Evolutionary conservation across 2,888 invertebrate genomes (phyloP), one percentile per base, ranked within the genome.

Genomic region (Vannuccia rotundouncinata): DNA sequence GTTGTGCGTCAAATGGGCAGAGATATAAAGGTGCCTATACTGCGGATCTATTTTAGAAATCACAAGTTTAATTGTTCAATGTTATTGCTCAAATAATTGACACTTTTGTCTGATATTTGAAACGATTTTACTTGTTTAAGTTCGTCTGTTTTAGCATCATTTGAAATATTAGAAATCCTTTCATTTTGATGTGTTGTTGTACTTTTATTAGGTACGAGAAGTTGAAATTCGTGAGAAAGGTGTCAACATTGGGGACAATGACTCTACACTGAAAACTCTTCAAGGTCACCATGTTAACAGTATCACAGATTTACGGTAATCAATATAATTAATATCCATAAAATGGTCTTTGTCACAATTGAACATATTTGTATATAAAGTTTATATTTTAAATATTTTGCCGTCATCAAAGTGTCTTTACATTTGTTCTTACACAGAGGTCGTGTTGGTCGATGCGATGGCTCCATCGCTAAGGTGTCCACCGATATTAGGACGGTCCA

Each of bases 381-480:
- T n/a, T n/a, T n/a, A n/a, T n/a, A n/a, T n/a, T n/a, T n/a, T n/a
- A n/a, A n/a, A n/a, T n/a, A n/a, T n/a, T n/a, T n/a, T 45, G 45
- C 17, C 45, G 5, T 45, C 5, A 45, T 17, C 45, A 17, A 45
- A 45, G 45, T 45, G 17, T 45, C 45, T 17, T 45, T 5, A 45
- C 45, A 45, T 13, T 17, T 45, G 45, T 17, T 45, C 45, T 17
- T n/a, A 13, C 25, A 5, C 74, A 79, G 87, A 10, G 87, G 87
- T 1, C 82, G 88, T 66, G 85, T 88, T 25, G 87, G 86, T 17
- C 83, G 88, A 10, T 87, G 87, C 83, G 88, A 88, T 82, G 85
- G 86, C 0, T 84, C 87, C 59, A 86, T 87, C 59, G 81, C 84
- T 10, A 86, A 86, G 81, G 83, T 88, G 22, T 83, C 86, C 0